Evolutionary conservation across 2,888 invertebrate species (phyloP), one percentile per base, ranked within the genome.

Genomic region (Stenichneumon culpator): DNA sequence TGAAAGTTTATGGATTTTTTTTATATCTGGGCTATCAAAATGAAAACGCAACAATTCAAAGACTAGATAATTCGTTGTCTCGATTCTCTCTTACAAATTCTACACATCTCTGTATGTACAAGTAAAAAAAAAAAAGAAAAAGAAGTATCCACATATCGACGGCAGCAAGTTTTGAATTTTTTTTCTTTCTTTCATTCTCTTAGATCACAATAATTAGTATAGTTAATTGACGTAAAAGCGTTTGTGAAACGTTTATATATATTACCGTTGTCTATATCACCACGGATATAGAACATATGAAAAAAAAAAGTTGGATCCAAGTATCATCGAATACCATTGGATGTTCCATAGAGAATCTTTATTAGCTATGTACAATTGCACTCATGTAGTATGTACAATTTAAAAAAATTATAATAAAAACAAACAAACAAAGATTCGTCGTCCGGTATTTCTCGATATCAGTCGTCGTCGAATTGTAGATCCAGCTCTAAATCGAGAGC

Each of bases 401-500:
- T 60, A 60, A 75, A 54, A 78, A n/a, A 70, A 9, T 25, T 68
- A 54, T 52, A 60, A 69, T 70, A 22, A 79, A 28, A 16, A n/a
- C 14, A 22, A 39, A 14, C 44, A 60, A 75, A 73, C 14, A 75
- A 57, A 75, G 36, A 32, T 63, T 79, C 36, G 28, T 50, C 36
- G 22, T 50, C 63, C 39, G 11, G 19, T 19, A 19, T 60, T 25
- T 57, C 57, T 67, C 52, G 6, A 14, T 54, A 54, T 88, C 73
- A 89, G 70, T 90, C 89, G 78, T 93, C 97, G 90, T 97, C 97
- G 86, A 96, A 95, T 88, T 96, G 97, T 90, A 97, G 95, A 93
- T 97, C 97, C 83, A 97, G 94, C 92, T 97, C 97, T 84, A 97
- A 95, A 92, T 97, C 97, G 0, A 96, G 95, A 19, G 96, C 94